Base-by-base conservation (phyloP, 1,140 invertebrate species). In the Aphelinus atriplicis region DNA sequence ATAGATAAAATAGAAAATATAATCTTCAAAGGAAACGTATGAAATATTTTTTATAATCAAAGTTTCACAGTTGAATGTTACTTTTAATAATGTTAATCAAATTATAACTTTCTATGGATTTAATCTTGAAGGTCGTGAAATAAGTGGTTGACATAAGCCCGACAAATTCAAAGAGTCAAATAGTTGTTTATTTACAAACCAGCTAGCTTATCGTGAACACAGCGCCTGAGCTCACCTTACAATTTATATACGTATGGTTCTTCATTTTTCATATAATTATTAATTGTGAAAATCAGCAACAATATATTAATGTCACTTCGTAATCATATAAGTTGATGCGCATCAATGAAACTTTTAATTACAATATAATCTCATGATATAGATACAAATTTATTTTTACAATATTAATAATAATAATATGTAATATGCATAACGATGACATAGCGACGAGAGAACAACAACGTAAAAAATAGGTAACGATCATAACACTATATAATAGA, bases 171-270 rank as follows among this genome's bases (percentile, higher is more conserved):
- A 86, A 88, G 86, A 87, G 82, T 87, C 85, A 86, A 86, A 86
- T 87, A 84, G 81, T 88, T 84, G 26, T 26, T 87, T 88, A 88
- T 88, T 88, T 88, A 87, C 86, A 88, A 88, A 88, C 81, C 84
- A 87, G 84, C 84, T 86, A 86, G 82, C 81, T 85, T 84, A 82
- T 86, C 82, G 80, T 85, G 84, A 87, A 84, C 82, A 84, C 81
- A 86, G 83, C 84, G 80, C 81, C 26, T 82, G 81, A 83, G 84
- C 82, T 84, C 80, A 81, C 83, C 79, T 80, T 86, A 87, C 82
- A 87, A 85, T 87, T 81, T 81, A 71, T 80, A 78, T 80, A 75
- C 77, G 78, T 86, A 83, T 84, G 82, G 80, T 82, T 83, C 71
- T 75, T 80, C 63, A 78, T 80, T 78, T 80, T 75, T 81, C 76